phyloP scores from a whole-genome alignment of 2,888 invertebrate genomes.

The Drosophila birchii region DNA sequence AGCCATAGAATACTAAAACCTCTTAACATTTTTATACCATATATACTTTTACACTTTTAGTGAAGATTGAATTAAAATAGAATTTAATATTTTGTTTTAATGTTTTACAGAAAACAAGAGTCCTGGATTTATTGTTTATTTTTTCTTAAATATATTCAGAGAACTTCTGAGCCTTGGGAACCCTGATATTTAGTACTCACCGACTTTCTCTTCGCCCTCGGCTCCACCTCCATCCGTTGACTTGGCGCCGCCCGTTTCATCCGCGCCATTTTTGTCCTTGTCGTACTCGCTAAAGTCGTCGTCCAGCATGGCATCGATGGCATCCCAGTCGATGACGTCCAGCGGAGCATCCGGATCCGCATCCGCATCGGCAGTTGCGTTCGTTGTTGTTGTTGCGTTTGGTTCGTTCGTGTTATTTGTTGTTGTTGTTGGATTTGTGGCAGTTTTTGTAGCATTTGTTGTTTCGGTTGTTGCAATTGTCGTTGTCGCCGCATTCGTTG shows the following conservation, averaged over 20 bases:
- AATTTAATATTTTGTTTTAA: too few relatives aligned
- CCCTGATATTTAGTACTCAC: conserved; percentile 84
- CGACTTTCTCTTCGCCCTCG: conserved; percentile 92
- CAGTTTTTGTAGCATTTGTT: conserved; percentile 73
- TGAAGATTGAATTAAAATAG: too few relatives aligned
- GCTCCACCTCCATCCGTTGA: conserved; percentile 57
- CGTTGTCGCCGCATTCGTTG: conserved; percentile 73
- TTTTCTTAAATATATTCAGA: background rate
- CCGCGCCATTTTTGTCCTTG: conserved; percentile 81
- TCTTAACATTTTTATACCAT: background rate
- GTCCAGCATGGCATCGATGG: conserved; percentile 83
- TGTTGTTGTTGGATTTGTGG: conserved; percentile 74
- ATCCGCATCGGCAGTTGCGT: conserved; percentile 50
- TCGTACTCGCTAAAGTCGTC: conserved; percentile 84
- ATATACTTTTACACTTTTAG: background rate
- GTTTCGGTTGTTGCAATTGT: conserved; percentile 56
- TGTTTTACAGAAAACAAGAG: too few relatives aligned
- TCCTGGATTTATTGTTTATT: background rate
- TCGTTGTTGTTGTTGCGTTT: conserved; percentile 61
- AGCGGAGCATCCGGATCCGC: conserved; percentile 77
- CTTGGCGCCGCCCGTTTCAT: conserved; percentile 79
- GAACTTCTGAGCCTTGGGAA: background rate
- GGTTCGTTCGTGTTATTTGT: conserved; percentile 83
- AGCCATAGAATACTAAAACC: background rate
- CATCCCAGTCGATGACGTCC: conserved; percentile 83